Evolutionary conservation across 2,113 vertebrate species (phyloP).

Genomic region (Cairina moschata): DNA sequence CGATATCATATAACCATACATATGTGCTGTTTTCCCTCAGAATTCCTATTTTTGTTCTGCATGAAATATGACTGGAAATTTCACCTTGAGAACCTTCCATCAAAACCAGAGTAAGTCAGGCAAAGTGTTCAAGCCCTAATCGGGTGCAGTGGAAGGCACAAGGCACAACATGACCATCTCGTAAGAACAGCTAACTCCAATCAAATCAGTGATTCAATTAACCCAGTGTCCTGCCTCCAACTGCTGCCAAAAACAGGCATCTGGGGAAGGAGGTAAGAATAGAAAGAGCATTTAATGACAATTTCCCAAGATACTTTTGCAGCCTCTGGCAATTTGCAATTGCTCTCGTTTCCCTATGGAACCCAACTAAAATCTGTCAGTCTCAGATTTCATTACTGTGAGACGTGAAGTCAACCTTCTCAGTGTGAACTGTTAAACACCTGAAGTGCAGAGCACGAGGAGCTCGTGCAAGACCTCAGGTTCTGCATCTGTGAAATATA

Average conservation of each 20-base stretch:
- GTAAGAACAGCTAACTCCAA: neutral
- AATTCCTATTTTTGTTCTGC: neutral
- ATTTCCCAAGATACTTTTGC: neutral
- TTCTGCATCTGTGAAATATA: neutral
- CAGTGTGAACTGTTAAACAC: neutral
- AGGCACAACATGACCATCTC: neutral
- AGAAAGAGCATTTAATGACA: neutral
- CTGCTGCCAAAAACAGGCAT: neutral
- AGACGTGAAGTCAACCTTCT: neutral
- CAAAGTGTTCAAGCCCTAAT: neutral
- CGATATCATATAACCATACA: neutral
- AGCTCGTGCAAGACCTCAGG: fast-evolving
- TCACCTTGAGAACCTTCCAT: neutral
- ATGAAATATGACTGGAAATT: neutral
- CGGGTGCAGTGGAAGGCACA: neutral
- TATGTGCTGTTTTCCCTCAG: neutral
- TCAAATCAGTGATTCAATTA: neutral
- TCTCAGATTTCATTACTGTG: neutral
- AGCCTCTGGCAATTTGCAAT: neutral
- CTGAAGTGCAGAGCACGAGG: neutral
- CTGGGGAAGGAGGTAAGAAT: neutral
- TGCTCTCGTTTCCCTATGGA: neutral
- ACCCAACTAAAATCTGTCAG: neutral
- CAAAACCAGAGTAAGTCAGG: neutral
- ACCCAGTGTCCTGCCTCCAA: neutral